Percentiles rank a stretch among this genome's conserved stretches.
phyloP scores from a whole-genome alignment of 2,888 invertebrate species.

The Tetragnatha montana region DNA sequence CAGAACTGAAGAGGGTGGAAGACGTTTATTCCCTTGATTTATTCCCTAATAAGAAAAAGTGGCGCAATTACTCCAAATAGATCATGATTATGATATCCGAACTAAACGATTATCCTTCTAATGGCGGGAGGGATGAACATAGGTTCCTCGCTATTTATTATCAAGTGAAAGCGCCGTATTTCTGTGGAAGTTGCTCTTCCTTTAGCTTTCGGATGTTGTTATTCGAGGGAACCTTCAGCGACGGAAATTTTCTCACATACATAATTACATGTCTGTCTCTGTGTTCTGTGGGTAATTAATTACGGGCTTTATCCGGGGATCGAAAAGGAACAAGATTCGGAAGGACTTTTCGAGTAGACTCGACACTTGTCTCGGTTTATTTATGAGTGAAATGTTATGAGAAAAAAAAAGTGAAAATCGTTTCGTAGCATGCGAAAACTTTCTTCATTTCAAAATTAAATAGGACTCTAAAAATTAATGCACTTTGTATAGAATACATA shows the following conservation, averaged over 20 bases:
- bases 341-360: not conserved
- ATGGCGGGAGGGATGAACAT: not conserved
- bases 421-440: not conserved
- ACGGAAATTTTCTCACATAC: not conserved
- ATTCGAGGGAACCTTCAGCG: not conserved
- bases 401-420: not conserved
- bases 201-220: slow-evolving; percentile 8
- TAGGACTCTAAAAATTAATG: no score
- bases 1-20: not conserved
- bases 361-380: not conserved
- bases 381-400: not conserved
- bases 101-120: slow-evolving; percentile 29
- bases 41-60: slow-evolving; percentile 7
- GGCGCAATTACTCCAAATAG: slow-evolving; percentile 21
- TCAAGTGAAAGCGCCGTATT: not conserved
- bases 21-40: slow-evolving; percentile 12
- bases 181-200: not conserved
- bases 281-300: not conserved
- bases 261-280: not conserved
- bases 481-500: no score
- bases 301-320: not conserved
- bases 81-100: slow-evolving; percentile 8
- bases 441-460: not conserved
- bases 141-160: slow-evolving; percentile 6
- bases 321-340: not conserved